Evolutionary conservation across 1,140 invertebrate genomes (phyloP).

Genomic region (Hycleus phaleratus): DNA sequence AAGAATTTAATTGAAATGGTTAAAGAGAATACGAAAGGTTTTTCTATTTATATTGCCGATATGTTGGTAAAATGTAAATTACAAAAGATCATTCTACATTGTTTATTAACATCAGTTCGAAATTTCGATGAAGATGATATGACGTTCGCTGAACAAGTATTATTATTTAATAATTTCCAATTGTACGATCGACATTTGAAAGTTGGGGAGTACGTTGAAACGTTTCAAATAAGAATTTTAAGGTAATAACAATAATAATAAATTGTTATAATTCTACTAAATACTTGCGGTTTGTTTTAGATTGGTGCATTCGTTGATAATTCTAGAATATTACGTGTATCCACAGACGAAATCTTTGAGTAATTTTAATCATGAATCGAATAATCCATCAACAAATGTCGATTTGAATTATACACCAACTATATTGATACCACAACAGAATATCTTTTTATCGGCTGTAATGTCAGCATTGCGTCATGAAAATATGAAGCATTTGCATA

Average conservation of each 20-base stretch:
- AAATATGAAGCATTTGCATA: conserved; percentile 62
- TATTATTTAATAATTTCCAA: conserved; percentile 71
- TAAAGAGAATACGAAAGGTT: conserved; percentile 71
- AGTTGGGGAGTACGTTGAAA: conserved; percentile 61
- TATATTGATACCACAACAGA: conserved; percentile 67
- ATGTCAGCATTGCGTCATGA: conserved; percentile 63
- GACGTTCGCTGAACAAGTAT: conserved; percentile 76
- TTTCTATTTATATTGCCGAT: conserved; percentile 77
- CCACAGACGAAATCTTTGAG: conserved; percentile 19
- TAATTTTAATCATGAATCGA: conserved; percentile 31
- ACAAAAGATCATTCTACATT: conserved; percentile 82
- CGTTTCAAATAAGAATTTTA: conserved; percentile 69
- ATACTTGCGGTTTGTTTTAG: conserved; percentile 32
- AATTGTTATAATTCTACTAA: neutral
- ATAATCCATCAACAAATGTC: conserved; percentile 38
- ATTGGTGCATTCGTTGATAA: conserved; percentile 65
- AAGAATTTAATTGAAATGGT: conserved; percentile 73
- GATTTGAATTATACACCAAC: conserved; percentile 57
- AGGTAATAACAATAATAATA: conserved; percentile 37
- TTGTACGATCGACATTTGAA: conserved; percentile 50
- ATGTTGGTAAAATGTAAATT: conserved; percentile 75
- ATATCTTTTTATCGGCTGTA: conserved; percentile 79
- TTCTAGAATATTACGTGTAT: conserved; percentile 65
- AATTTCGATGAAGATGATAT: conserved; percentile 43
- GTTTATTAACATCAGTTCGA: conserved; percentile 68